Base-by-base conservation (phyloP, 2,797 vertebrate species). In the Propithecus deckenii region DNA sequence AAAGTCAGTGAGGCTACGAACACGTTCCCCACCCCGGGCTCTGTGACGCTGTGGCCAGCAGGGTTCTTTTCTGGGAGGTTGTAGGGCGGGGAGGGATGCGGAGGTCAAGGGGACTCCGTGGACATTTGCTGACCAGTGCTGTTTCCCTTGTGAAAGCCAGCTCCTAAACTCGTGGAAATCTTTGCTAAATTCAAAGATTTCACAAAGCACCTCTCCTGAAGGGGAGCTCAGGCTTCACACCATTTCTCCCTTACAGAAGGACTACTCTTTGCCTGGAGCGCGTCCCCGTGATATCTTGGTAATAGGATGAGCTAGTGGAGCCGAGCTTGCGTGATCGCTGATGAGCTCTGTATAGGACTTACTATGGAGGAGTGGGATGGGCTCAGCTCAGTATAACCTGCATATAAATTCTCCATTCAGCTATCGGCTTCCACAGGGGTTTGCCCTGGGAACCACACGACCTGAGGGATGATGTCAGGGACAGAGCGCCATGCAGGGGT, bases 1-100 rank as follows among this genome's bases (percentile, higher is more conserved):
- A 74, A 23, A n/a, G 0, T 41, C 23, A 0, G 22, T 25, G 17
- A 46, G 57, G 4, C 57, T 0, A 5, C 15, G 41, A 59, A 14
- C 17, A 41, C 1, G 2, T 15, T 72, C 0, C 20, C 38, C 15
- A 3, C 3, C 41, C 65, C 25, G 80, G 86, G 43, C 55, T 59
- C 63, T 46, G n/a, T 25, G 28, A 52, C 84, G 71, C 76, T 32
- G 75, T 30, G 12, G 35, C 67, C 35, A 17, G 46, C 15, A 20
- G 28, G n/a, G n/a, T 35, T 48, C 57, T 46, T 78, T 55, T 52
- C 85, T 35, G 55, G 25, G 10, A 65, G 7, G 18, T 59, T 48
- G 10, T 74, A 15, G 74, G 61, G 17, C 0, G 0, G 18, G 5
- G 23, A 5, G 41, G 55, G 38, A 72, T 0, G 5, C 7, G 1